phyloP scores from a whole-genome alignment of 2,888 invertebrate species.

The Drosophila anomelani region DNA sequence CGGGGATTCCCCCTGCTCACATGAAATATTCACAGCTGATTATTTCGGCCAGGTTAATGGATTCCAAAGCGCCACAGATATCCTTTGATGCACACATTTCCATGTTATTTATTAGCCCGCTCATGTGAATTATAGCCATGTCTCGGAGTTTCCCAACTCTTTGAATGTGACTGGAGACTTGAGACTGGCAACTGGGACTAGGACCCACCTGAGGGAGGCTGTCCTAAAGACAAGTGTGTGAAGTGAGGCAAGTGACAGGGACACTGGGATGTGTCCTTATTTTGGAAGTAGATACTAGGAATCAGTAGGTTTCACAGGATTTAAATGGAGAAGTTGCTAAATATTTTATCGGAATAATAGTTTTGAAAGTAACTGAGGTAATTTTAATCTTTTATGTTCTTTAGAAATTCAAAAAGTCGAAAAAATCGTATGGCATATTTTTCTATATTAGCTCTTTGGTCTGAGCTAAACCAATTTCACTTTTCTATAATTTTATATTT shows the following conservation, averaged over 20 bases:
- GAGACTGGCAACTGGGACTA: conserved; percentile 66
- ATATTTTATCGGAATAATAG: too few species aligned
- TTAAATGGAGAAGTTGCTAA: too few species aligned
- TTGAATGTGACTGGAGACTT: conserved; percentile 52
- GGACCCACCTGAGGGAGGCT: background rate
- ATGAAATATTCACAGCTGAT: conserved; percentile 75
- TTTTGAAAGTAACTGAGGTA: background rate
- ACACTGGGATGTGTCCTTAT: background rate
- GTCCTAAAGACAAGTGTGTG: too few species aligned
- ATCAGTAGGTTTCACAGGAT: background rate
- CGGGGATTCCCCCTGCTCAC: conserved; percentile 28
- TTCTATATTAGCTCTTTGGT: background rate
- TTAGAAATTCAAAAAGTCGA: background rate
- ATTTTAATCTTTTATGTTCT: background rate
- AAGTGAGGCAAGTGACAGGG: background rate
- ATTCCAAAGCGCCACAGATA: conserved; percentile 61
- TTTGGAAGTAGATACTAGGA: background rate
- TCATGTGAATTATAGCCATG: conserved; percentile 69
- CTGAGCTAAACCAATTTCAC: background rate
- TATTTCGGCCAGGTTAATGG: conserved; percentile 62
- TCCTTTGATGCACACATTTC: conserved; percentile 73
- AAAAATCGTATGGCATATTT: background rate
- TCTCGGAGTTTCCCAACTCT: conserved; percentile 14
- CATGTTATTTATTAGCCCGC: conserved; percentile 74
- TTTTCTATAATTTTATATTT: background rate